These are phyloP conservation scores for Hypsibius dujardini DNA, from an alignment of 1,140 invertebrate genomes.

Conservation along the genomic window DNA sequence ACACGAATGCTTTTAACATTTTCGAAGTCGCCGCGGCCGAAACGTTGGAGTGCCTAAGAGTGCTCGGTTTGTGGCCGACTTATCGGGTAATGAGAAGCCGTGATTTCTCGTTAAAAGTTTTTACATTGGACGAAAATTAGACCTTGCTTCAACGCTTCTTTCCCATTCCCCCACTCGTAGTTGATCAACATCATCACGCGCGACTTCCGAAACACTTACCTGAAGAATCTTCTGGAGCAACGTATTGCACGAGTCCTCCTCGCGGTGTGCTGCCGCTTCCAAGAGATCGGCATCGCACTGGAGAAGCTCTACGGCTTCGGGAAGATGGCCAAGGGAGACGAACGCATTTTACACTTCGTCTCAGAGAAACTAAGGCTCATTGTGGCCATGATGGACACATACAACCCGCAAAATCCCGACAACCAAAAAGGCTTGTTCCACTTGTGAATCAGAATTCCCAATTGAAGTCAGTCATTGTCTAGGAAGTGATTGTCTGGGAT, in stretches of 20 bases:
- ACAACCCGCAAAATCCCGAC: constrained; percentile 3
- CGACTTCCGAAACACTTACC: neutral
- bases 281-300: neutral
- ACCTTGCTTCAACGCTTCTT: neutral
- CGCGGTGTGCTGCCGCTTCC: neutral
- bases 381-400: neutral
- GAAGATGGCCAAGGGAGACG: neutral
- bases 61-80: neutral
- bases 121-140: neutral
- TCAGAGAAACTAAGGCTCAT: neutral
- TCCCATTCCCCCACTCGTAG: no score
- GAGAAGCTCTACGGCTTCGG: neutral
- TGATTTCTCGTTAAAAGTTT: neutral
- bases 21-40: neutral
- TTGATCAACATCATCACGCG: constrained; percentile 5
- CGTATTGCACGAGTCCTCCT: neutral
- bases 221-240: constrained; percentile 5
- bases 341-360: neutral
- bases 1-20: neutral
- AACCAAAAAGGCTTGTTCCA: neutral
- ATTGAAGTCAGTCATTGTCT: no score
- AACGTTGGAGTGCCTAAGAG: constrained; percentile 5
- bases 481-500: neutral
- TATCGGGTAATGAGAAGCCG: neutral
- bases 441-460: neutral